These are phyloP conservation scores for Pheosia gnoma DNA, from an alignment of 2,888 invertebrate genomes.

Conservation along the genomic window DNA sequence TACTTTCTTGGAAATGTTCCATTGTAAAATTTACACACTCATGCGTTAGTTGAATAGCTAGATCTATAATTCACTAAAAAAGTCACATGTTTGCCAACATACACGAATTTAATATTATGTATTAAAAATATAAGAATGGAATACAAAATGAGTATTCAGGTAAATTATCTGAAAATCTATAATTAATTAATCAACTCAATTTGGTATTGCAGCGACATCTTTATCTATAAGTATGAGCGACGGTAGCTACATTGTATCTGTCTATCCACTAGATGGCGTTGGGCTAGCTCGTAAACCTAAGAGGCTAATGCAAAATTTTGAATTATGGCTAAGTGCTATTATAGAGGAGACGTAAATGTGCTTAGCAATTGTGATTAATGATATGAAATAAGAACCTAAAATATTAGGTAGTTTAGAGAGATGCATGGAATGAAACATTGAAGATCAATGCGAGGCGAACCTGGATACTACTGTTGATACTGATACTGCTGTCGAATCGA, in stretches of 20 bases:
- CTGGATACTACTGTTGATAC: constrained; percentile 90
- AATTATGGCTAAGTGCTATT: constrained; percentile 15
- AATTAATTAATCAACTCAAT: neutral
- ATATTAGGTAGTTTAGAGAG: constrained; percentile 27
- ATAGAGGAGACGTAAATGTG: constrained; percentile 26
- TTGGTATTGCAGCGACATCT: constrained; percentile 44
- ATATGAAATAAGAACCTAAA: constrained; percentile 25
- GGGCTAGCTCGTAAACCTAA: constrained; percentile 5
- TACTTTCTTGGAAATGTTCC: too few relatives aligned
- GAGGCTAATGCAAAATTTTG: neutral
- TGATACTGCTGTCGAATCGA: constrained; percentile 90
- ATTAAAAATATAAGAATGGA: neutral
- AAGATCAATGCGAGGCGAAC: constrained; percentile 82
- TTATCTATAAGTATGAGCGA: constrained; percentile 11
- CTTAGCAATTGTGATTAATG: constrained; percentile 32
- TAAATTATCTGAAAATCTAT: neutral
- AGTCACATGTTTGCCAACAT: too few relatives aligned
- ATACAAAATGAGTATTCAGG: neutral
- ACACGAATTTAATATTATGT: neutral
- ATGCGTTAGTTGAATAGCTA: too few relatives aligned
- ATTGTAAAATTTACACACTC: too few relatives aligned
- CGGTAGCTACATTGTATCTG: constrained; percentile 2
- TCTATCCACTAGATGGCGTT: constrained; percentile 48
- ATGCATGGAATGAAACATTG: constrained; percentile 58
- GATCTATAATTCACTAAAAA: too few relatives aligned